phyloP scores from a whole-genome alignment of 2,113 vertebrate genomes.

The Catharus bicknelli region DNA sequence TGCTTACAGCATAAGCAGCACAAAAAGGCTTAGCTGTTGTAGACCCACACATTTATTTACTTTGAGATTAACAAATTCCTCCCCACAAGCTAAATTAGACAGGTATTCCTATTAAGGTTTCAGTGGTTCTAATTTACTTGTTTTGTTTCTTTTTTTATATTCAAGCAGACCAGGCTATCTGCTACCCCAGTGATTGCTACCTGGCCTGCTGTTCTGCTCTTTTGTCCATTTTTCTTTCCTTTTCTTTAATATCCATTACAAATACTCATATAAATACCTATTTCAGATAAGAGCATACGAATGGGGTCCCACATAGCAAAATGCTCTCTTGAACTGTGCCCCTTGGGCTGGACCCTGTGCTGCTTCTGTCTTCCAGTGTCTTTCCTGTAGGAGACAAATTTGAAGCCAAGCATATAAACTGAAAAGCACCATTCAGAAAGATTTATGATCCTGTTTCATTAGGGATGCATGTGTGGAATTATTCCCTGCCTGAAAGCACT shows the following conservation, averaged over 20 bases:
- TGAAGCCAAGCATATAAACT: background rate
- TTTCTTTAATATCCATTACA: background rate
- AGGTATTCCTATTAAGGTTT: background rate
- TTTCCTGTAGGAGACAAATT: background rate
- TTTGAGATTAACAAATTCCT: background rate
- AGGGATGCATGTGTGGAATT: constrained; percentile 13
- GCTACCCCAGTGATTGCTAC: background rate
- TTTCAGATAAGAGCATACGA: background rate
- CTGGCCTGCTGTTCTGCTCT: background rate
- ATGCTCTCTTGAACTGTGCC: background rate
- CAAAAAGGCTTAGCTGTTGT: background rate
- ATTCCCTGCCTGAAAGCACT: constrained; percentile 25
- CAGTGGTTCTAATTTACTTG: background rate
- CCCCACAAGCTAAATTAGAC: background rate
- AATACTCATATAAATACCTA: background rate
- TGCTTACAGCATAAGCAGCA: background rate
- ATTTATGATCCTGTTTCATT: constrained; percentile 41
- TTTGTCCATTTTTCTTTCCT: background rate
- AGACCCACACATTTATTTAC: background rate
- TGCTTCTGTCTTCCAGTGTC: background rate
- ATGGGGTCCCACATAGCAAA: background rate
- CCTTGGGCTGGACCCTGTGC: background rate
- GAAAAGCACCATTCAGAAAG: constrained; percentile 4
- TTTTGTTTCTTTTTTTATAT: background rate
- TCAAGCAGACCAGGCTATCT: background rate